Percentiles rank a stretch among this genome's conserved stretches.
phyloP scores from a whole-genome alignment of 1,140 invertebrate species.

The Drosophila rhopaloa region DNA sequence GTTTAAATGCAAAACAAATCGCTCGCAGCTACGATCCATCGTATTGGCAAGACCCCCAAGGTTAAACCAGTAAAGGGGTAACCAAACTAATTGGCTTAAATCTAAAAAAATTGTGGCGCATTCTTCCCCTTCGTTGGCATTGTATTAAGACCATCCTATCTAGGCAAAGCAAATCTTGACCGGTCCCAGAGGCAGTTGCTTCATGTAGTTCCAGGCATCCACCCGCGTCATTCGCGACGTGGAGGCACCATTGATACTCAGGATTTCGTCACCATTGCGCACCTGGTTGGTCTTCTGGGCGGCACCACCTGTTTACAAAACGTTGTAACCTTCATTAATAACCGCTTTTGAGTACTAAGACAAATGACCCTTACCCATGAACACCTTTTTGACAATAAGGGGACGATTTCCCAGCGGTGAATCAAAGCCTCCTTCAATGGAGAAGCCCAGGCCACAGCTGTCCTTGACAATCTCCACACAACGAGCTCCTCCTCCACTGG shows the following conservation, averaged over 20 bases:
- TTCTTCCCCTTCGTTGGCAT: conserved; percentile 44
- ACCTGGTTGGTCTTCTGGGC: conserved; percentile 94
- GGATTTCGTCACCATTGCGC: conserved; percentile 93
- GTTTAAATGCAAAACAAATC: conserved; percentile 56
- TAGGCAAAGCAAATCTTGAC: conserved; percentile 85
- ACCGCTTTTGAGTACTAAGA: background rate
- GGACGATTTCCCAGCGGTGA: conserved; percentile 94
- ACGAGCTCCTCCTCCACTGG: conserved; percentile 62
- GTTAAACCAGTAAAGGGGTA: conserved; percentile 32
- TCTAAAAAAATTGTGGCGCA: conserved; percentile 78
- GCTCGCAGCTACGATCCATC: conserved; percentile 52
- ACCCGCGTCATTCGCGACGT: conserved; percentile 94
- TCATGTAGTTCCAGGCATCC: conserved; percentile 97
- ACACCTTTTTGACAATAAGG: conserved; percentile 95
- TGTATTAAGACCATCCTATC: conserved; percentile 3
- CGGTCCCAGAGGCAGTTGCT: conserved; percentile 93
- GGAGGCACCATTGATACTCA: conserved; percentile 92
- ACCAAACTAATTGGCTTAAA: conserved; percentile 57
- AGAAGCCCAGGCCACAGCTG: conserved; percentile 95
- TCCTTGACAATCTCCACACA: conserved; percentile 91
- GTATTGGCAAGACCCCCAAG: conserved; percentile 50
- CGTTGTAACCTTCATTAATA: background rate
- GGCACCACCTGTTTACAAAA: conserved; percentile 88
- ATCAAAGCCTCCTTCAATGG: conserved; percentile 95
- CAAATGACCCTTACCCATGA: conserved; percentile 89